Conservation (phyloP, 1,140 invertebrate species). For the Drosophila ananassae region DNA sequence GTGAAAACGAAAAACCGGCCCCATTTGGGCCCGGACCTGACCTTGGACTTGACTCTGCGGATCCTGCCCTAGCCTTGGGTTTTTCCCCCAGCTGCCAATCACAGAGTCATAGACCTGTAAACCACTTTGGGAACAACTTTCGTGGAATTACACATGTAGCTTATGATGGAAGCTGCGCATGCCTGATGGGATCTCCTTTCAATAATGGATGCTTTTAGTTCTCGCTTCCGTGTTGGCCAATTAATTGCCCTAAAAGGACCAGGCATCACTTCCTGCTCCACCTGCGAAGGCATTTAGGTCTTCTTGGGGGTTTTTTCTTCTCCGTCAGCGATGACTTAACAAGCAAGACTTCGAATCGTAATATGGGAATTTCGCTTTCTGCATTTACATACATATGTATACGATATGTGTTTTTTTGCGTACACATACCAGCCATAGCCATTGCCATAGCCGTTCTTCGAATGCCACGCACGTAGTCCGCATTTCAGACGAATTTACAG, state of each 20-base stretch:
- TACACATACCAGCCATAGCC: conserved; percentile 51
- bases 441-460: conserved; percentile 46
- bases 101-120: conserved; percentile 18
- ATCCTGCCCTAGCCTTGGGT: conserved; percentile 29
- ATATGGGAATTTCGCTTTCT: conserved; percentile 62
- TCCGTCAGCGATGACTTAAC: conserved; percentile 2
- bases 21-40: conserved; percentile 28
- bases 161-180: conserved; percentile 32
- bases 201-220: conserved; percentile 40
- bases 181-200: conserved; percentile 12
- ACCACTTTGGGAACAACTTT: conserved; percentile 73
- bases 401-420: conserved; percentile 10
- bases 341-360: conserved; percentile 28
- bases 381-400: conserved; percentile 50
- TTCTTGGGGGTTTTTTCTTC: neutral
- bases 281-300: neutral
- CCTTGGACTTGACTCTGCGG: conserved; percentile 53
- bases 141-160: conserved; percentile 37
- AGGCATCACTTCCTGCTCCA: conserved; percentile 13
- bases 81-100: conserved; percentile 14
- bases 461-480: conserved; percentile 69
- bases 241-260: conserved; percentile 47
- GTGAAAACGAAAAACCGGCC: conserved; percentile 29
- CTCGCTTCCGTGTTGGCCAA: conserved; percentile 61
- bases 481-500: conserved; percentile 74